A percentile compares a stretch with the other conserved stretches of the same genome.
These are phyloP conservation scores for Phasia obesa DNA, from an alignment of 2,888 invertebrate species.

Conservation along the genomic window DNA sequence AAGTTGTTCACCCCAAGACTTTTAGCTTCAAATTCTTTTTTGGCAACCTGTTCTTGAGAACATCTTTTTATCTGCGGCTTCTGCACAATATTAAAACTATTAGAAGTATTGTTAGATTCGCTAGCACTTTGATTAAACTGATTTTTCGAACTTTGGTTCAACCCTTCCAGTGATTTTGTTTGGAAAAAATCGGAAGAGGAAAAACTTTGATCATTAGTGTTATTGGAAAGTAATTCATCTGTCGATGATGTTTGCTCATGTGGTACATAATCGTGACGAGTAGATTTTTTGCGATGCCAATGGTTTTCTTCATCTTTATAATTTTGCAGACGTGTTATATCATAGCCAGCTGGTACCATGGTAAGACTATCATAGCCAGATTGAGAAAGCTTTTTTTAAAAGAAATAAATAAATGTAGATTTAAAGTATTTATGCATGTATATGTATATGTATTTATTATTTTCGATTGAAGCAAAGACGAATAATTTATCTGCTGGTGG, in stretches of 20 bases:
- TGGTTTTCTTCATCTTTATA: slow-evolving; percentile 73
- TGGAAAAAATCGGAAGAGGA: slow-evolving; percentile 56
- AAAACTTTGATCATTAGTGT: slow-evolving; percentile 53
- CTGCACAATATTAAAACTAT: neutral
- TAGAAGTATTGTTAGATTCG: slow-evolving; percentile 53
- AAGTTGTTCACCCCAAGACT: slow-evolving; percentile 1
- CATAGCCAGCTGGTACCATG: slow-evolving; percentile 75
- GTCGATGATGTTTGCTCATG: slow-evolving; percentile 57
- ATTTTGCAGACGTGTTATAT: slow-evolving; percentile 72
- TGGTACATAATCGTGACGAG: slow-evolving; percentile 70
- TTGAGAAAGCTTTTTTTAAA: slow-evolving; percentile 44
- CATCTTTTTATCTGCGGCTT: slow-evolving; percentile 2
- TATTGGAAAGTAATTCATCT: slow-evolving; percentile 53
- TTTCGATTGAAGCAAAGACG: no score
- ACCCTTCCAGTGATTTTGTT: slow-evolving; percentile 44
- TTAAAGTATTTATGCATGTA: no score
- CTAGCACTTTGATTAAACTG: slow-evolving; percentile 46
- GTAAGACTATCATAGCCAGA: slow-evolving; percentile 66
- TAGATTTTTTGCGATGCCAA: slow-evolving; percentile 76
- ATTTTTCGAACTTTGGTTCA: slow-evolving; percentile 50
- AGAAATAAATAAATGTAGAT: neutral
- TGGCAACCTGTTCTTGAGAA: slow-evolving; percentile 1
- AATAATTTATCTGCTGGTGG: no score
- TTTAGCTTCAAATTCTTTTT: slow-evolving; percentile 4
- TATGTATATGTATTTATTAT: neutral